Evolutionary conservation across 2,888 invertebrate species (phyloP), one percentile per base, ranked within the genome.

Genomic region (Gibbula magus): DNA sequence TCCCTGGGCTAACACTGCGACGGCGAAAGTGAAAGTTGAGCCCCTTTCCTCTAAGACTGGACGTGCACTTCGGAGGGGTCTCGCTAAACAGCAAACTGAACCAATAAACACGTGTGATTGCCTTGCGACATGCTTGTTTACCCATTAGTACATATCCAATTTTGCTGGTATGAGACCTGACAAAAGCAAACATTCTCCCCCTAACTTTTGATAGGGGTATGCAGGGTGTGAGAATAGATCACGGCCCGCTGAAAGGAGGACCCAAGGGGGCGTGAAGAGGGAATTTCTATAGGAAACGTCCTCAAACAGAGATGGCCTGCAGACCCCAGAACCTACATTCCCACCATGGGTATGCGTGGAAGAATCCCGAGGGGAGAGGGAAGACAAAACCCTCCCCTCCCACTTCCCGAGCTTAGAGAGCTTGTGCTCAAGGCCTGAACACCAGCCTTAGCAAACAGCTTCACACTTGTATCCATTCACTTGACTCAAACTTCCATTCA

Each of bases 121-220:
- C 70, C 45, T 73, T 73, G 70, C 70, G 70, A 73, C 70, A 73
- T 73, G 35, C 70, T 45, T 73, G 70, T 73, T 73, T 73, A 73
- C 70, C 70, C 70, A 73, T 73, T 73, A 73, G 70, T 45, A 73
- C 70, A 73, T 45, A 73, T 73, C 39, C 39, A 73, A 45, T 73
- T 73, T 35, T 35, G 45, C 20, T 35, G 35, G 45, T 39, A 73
- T 39, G 70, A 73, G 39, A 35, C 70, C 35, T 73, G 39, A 73
- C n/a, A 20, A 73, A 35, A 73, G 35, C 70, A 73, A 73, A 73
- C 70, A 73, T 29, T 61, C 29, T 61, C 61, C 61, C 61, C 61
- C 61, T 61, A 61, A 61, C 61, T 61, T 61, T 61, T 61, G 61
- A 61, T 61, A 61, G 25, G 61, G 61, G 61, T 61, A 29, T 61